Conservation (phyloP, 53 echinoderm and acorn worm species). For the Crossaster papposus region DNA sequence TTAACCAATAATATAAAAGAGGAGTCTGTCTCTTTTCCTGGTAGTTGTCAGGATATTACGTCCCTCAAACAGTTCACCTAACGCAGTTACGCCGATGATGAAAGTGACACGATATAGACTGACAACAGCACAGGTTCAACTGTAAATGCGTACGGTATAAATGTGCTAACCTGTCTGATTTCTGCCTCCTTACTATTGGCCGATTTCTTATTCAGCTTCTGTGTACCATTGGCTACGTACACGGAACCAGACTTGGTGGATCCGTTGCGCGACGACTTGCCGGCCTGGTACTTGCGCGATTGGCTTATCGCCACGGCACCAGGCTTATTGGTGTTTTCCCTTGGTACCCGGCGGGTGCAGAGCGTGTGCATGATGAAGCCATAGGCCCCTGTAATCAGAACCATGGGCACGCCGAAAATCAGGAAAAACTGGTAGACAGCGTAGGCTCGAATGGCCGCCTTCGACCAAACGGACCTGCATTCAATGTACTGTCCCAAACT, state of each 20-base stretch:
- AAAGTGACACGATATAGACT: no score
- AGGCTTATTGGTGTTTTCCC: background rate
- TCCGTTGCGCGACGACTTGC: constrained; percentile 4
- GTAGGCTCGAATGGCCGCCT: background rate
- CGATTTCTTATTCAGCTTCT: constrained; percentile 33
- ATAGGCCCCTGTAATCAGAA: constrained; percentile 30
- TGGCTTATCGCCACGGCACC: constrained; percentile 11
- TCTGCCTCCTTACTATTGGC: constrained; percentile 39
- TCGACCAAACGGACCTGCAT: background rate
- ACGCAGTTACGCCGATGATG: no score
- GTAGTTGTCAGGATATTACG: no score
- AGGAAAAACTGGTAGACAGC: constrained; percentile 26
- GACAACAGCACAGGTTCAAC: background rate
- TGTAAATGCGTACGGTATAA: background rate
- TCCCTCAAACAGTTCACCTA: no score
- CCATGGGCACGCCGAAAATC: constrained; percentile 23
- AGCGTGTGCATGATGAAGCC: constrained; percentile 33
- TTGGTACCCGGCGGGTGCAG: constrained; percentile 15
- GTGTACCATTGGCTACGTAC: constrained; percentile 10
- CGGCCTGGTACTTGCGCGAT: constrained; percentile 9
- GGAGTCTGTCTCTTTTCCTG: no score
- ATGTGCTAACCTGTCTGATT: constrained; percentile 48
- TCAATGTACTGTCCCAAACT: background rate
- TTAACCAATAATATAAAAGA: no score
- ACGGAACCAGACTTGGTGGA: constrained; percentile 20